Percentiles rank a stretch among this genome's conserved stretches.
These are phyloP conservation scores for Thysanoteuthis rhombus DNA, from an alignment of 2,888 invertebrate genomes.

Conservation along the genomic window DNA sequence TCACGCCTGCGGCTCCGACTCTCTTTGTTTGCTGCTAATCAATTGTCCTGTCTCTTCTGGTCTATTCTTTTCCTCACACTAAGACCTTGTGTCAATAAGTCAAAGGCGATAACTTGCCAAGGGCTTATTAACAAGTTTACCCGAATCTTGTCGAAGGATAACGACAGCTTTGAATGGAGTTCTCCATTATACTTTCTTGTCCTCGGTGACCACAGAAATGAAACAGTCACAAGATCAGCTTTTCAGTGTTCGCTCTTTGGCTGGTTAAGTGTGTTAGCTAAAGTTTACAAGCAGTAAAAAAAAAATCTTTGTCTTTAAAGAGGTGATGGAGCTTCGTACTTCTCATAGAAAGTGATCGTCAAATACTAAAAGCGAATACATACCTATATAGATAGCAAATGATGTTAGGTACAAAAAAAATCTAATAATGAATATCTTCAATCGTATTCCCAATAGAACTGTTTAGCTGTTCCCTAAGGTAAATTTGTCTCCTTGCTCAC, in stretches of 20 bases:
- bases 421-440: too few relatives aligned
- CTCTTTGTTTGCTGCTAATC: background rate
- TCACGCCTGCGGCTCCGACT: background rate
- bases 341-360: too few relatives aligned
- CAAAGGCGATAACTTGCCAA: slow-evolving; percentile 12
- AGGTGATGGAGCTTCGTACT: too few relatives aligned
- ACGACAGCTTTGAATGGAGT: background rate
- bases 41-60: background rate
- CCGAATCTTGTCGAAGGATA: background rate
- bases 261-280: background rate
- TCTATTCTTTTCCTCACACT: background rate
- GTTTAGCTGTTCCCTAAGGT: too few relatives aligned
- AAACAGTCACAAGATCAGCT: background rate
- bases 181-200: background rate
- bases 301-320: too few relatives aligned
- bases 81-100: background rate
- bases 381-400: too few relatives aligned
- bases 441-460: too few relatives aligned
- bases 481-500: too few relatives aligned
- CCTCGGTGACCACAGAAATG: background rate
- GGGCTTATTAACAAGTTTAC: background rate
- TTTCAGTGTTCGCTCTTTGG: background rate
- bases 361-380: too few relatives aligned
- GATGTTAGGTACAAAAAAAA: too few relatives aligned
- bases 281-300: background rate